phyloP scores from a whole-genome alignment of 1,140 invertebrate species.

The Episyrphus balteatus region DNA sequence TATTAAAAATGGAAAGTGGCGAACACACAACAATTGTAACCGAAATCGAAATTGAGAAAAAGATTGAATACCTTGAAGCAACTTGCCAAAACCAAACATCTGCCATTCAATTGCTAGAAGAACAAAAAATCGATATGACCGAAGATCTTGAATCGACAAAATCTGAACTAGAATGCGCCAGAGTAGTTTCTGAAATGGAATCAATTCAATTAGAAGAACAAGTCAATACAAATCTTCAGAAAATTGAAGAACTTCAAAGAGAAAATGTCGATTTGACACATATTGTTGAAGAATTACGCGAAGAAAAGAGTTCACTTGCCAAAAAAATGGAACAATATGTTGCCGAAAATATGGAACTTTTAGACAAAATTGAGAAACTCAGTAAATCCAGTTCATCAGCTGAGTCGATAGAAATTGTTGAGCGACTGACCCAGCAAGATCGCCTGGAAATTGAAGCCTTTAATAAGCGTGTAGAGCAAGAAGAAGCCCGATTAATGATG shows the following conservation, averaged over 20 bases:
- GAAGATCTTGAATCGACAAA: slow-evolving; percentile 19
- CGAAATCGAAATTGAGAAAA: not conserved
- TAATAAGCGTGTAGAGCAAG: slow-evolving; percentile 29
- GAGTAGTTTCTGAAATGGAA: slow-evolving; percentile 56
- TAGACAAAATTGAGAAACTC: slow-evolving; percentile 53
- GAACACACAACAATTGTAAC: not conserved
- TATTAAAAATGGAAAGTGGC: slow-evolving; percentile 58
- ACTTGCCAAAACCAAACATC: slow-evolving; percentile 15
- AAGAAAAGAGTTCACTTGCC: slow-evolving; percentile 45
- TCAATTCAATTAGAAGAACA: slow-evolving; percentile 52
- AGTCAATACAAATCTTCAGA: slow-evolving; percentile 20
- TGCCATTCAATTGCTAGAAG: slow-evolving; percentile 24
- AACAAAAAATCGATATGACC: slow-evolving; percentile 25
- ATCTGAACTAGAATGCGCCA: slow-evolving; percentile 22
- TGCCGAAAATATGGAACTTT: slow-evolving; percentile 54
- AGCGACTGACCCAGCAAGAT: slow-evolving; percentile 50
- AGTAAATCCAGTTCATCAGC: slow-evolving; percentile 53
- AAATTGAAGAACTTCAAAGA: slow-evolving; percentile 25
- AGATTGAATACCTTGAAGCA: not conserved
- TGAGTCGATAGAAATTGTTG: slow-evolving; percentile 58
- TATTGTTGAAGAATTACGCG: slow-evolving; percentile 43
- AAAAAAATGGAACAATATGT: slow-evolving; percentile 49
- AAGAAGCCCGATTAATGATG: slow-evolving; percentile 10
- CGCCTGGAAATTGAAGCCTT: slow-evolving; percentile 47
- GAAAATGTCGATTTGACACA: slow-evolving; percentile 43